Conservation (phyloP, 2,888 invertebrate species). For the Ecdyonurus torrentis region DNA sequence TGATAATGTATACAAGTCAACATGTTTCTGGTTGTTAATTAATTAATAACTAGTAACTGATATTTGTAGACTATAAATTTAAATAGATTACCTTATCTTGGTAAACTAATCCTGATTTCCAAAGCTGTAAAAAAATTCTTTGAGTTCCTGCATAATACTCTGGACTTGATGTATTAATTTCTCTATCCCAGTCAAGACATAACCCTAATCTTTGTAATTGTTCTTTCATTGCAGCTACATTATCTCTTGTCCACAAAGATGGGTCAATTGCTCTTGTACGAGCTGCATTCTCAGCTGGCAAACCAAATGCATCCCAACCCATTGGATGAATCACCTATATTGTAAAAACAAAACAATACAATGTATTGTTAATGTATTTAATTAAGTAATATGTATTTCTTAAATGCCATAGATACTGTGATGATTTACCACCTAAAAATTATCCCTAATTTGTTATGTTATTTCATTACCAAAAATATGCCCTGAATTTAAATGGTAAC, state of each 20-base stretch:
- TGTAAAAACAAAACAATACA: too few species aligned
- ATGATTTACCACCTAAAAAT: too few species aligned
- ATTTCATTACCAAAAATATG: too few species aligned
- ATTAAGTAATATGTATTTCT: too few species aligned
- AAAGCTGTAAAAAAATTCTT: constrained; percentile 76
- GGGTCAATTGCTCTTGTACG: constrained; percentile 67
- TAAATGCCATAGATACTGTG: too few species aligned
- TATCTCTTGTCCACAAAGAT: constrained; percentile 70
- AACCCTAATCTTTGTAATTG: constrained; percentile 61
- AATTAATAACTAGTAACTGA: not conserved
- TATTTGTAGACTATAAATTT: constrained; percentile 1
- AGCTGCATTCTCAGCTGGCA: constrained; percentile 98
- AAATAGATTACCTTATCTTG: constrained; percentile 50
- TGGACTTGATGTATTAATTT: constrained; percentile 75
- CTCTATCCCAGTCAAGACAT: constrained; percentile 86
- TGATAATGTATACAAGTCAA: not conserved
- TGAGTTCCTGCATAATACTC: constrained; percentile 94
- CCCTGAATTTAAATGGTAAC: too few species aligned
- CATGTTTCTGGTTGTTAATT: not conserved
- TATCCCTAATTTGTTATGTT: too few species aligned
- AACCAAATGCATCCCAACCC: constrained; percentile 98
- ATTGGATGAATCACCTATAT: constrained; percentile 85
- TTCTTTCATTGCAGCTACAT: constrained; percentile 66
- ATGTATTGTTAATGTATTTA: too few species aligned
- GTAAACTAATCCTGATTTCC: constrained; percentile 68